Percentiles rank a stretch among this genome's conserved stretches.
Conservation (phyloP, 2,113 vertebrate species). For the Sinocyclocheilus anshuiensis region DNA sequence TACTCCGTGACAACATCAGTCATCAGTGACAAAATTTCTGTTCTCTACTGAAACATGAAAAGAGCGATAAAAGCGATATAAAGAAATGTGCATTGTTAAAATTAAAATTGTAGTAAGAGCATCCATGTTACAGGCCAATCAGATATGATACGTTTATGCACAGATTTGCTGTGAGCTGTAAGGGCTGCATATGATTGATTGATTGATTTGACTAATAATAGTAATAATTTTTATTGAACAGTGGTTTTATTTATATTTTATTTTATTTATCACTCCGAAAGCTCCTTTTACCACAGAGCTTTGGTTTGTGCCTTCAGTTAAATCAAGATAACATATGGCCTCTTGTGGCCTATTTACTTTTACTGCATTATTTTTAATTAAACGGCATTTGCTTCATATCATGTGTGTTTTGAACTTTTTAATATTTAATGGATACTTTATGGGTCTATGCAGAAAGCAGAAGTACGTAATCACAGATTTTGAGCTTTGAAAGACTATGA, state of each 20-base stretch:
- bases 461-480: slow-evolving; percentile 38
- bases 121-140: background rate
- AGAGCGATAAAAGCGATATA: background rate
- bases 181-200: background rate
- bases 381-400: background rate
- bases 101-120: background rate
- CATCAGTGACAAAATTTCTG: background rate
- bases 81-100: background rate
- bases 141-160: background rate
- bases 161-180: background rate
- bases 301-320: background rate
- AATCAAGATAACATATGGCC: background rate
- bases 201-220: background rate
- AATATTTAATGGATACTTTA: background rate
- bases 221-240: background rate
- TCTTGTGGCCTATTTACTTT: slow-evolving; percentile 9
- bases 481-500: background rate
- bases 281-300: background rate
- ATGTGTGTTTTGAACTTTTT: background rate
- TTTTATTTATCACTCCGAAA: no score
- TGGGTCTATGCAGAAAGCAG: no score
- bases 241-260: background rate
- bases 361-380: background rate
- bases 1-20: no score
- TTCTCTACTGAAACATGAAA: background rate